phyloP scores from a whole-genome alignment of 1,140 invertebrate species.

The Gonioctena quinquepunctata region DNA sequence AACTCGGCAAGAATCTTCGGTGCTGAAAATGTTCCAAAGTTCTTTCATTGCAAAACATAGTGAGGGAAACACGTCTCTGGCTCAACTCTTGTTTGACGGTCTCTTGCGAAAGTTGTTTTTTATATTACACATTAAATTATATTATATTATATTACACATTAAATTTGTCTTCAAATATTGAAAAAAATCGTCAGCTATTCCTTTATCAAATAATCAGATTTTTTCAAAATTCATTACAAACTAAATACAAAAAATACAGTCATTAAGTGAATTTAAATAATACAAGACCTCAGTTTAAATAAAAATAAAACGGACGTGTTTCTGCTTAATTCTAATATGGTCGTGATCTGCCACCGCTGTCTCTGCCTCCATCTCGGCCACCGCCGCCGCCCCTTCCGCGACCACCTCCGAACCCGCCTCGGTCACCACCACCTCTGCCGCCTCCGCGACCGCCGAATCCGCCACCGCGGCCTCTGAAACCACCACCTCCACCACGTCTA shows the following conservation, averaged over 20 bases:
- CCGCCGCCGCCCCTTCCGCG: slow-evolving; percentile 32
- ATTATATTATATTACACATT: too few relatives aligned
- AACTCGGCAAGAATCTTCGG: too few relatives aligned
- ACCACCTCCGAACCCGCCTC: slow-evolving; percentile 46
- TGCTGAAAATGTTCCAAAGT: too few relatives aligned
- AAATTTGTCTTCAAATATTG: too few relatives aligned
- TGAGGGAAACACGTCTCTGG: too few relatives aligned
- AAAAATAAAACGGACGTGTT: background rate
- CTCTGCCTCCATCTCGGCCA: slow-evolving; percentile 20
- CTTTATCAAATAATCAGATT: too few relatives aligned
- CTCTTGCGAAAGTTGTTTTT: too few relatives aligned
- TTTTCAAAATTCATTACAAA: too few relatives aligned
- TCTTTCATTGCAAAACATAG: too few relatives aligned
- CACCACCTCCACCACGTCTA: slow-evolving; percentile 49
- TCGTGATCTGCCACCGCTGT: slow-evolving; percentile 16
- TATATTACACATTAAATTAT: too few relatives aligned
- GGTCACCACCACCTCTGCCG: slow-evolving; percentile 45
- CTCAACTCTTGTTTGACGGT: too few relatives aligned
- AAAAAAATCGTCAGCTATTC: too few relatives aligned
- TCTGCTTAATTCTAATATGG: slow-evolving; percentile 34
- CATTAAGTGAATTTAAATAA: background rate
- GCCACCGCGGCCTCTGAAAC: slow-evolving; percentile 40
- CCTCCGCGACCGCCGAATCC: slow-evolving; percentile 56
- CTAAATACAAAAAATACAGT: background rate
- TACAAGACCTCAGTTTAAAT: background rate